Evolutionary conservation across 2,113 vertebrate genomes (phyloP).

Genomic region (Castor canadensis): DNA sequence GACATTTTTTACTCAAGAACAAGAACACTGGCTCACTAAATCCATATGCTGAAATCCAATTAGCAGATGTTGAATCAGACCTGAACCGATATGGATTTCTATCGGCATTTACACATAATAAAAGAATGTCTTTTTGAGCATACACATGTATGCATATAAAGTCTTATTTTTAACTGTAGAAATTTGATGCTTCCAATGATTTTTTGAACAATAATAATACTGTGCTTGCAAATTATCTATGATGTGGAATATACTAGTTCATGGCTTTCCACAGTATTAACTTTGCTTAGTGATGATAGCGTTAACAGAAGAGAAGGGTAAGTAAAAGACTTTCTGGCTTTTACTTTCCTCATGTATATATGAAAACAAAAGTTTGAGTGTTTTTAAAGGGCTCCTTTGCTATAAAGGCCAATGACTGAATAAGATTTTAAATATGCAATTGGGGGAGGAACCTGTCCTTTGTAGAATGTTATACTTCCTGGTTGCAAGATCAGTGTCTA

Average conservation of each 20-base stretch:
- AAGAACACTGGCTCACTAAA: constrained; percentile 48
- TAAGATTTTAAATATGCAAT: neutral
- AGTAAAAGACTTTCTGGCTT: neutral
- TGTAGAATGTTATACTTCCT: neutral
- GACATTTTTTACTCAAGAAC: constrained; percentile 54
- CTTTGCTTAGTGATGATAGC: neutral
- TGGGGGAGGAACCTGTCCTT: neutral
- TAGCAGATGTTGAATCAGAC: constrained; percentile 49
- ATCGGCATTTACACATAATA: constrained; percentile 38
- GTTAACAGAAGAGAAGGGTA: neutral
- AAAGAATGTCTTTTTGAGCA: constrained; percentile 14
- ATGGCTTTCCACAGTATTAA: neutral
- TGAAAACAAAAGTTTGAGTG: neutral
- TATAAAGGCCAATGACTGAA: neutral
- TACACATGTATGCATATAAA: neutral
- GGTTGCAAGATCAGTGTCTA: neutral
- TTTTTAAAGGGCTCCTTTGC: neutral
- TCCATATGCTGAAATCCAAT: constrained; percentile 59
- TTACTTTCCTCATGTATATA: neutral
- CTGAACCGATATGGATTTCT: constrained; percentile 41
- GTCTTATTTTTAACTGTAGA: neutral
- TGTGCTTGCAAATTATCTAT: neutral
- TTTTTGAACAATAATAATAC: neutral
- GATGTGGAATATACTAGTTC: neutral
- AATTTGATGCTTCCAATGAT: neutral